Evolutionary conservation across 2,797 vertebrate species (phyloP), one percentile per base, ranked within the genome.

Genomic region (Sternotherus odoratus): DNA sequence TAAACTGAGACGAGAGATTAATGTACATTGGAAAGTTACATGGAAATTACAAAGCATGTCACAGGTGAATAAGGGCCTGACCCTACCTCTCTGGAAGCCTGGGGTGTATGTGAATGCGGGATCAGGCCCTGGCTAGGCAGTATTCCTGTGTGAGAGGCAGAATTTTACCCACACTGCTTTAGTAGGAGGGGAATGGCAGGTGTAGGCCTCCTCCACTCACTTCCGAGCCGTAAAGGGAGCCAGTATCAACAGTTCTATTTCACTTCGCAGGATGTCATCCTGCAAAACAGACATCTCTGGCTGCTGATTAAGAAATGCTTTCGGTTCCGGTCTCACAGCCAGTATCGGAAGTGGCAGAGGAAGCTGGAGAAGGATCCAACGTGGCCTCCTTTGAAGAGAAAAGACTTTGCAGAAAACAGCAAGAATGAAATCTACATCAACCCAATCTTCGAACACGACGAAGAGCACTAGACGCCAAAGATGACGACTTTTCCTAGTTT

Each of bases 281-380:
- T 98, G 95, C 97, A 98, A 89, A 98, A 98, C 92, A 91, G 94
- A 85, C 81, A 81, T 24, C 89, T 98, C 60, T 98, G 98, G 98
- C 57, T 95, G 69, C 50, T 94, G 81, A 90, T 98, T 87, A 97
- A 98, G 91, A 92, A 82, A 36, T 66, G 90, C 46, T 94, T 94
- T 80, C 91, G 91, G 33, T 93, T 95, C 53, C 88, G 83, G 60
- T 98, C 97, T 2, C 97, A 94, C 28, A 97, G 96, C 78, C 95
- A 91, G 24, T 98, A 98, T 56, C 95, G 79, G 56, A 94, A 77
- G 78, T 92, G 96, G 95, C 97, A 98, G 94, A 97, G 85, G 86
- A 93, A 89, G 85, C 78, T 98, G 79, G 95, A 94, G 43, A 83
- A 89, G 60, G 97, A 98, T 12, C 49, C 94, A 3, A 85, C 9